A percentile compares a stretch with the other conserved stretches of the same genome.
These are phyloP conservation scores for Megaustenia siamemsis DNA, from an alignment of 2,888 invertebrate genomes.

Conservation along the genomic window DNA sequence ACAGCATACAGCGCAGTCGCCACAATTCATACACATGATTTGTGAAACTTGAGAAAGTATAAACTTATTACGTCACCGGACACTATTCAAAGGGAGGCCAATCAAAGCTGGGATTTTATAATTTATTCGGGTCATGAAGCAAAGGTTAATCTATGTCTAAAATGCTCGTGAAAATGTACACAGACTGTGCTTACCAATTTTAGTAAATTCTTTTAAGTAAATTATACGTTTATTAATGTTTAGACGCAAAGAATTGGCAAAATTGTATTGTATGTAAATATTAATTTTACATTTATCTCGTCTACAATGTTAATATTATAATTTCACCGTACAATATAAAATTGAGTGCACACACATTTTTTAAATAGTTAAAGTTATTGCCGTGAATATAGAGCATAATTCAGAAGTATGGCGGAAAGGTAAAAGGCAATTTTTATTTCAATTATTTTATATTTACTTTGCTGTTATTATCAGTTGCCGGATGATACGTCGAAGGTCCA, in stretches of 20 bases:
- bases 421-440: not conserved
- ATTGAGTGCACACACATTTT: not conserved
- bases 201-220: not conserved
- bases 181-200: not conserved
- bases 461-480: not conserved
- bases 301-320: too few relatives aligned
- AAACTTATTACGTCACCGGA: not conserved
- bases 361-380: not conserved
- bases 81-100: not conserved
- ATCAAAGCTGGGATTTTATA: too few relatives aligned
- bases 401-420: conserved; percentile 54
- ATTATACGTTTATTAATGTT: not conserved
- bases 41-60: not conserved
- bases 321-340: not conserved
- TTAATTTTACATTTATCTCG: too few relatives aligned
- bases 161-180: not conserved
- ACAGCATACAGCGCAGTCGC: too few relatives aligned
- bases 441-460: not conserved
- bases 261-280: not conserved
- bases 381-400: conserved; percentile 38
- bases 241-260: not conserved
- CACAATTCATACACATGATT: too few relatives aligned
- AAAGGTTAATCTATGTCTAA: conserved; percentile 10
- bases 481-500: too few relatives aligned
- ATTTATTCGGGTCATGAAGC: conserved; percentile 38